Evolutionary conservation across 2,888 invertebrate genomes (phyloP).

Genomic region (Apodemia duryi): DNA sequence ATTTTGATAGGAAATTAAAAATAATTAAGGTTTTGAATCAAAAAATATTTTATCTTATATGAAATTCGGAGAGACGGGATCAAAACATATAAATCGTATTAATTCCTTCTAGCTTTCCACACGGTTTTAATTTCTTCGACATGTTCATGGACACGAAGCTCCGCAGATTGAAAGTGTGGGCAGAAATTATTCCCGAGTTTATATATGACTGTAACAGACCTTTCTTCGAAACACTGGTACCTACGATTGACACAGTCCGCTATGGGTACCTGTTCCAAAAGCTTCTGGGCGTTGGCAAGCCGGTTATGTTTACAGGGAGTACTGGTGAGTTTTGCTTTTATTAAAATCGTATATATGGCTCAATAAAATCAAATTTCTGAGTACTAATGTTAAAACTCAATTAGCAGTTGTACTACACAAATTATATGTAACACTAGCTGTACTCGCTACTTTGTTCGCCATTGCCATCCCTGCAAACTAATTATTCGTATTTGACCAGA

Average conservation of each 20-base stretch:
- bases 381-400: too few relatives aligned
- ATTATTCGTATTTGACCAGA: too few relatives aligned
- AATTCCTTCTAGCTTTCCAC: constrained; percentile 80
- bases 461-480: too few relatives aligned
- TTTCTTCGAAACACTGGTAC: constrained; percentile 94
- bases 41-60: too few relatives aligned
- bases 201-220: constrained; percentile 83
- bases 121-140: constrained; percentile 84
- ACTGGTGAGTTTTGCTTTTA: constrained; percentile 12
- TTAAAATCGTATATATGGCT: too few relatives aligned
- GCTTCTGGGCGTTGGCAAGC: constrained; percentile 84
- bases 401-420: too few relatives aligned
- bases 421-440: too few relatives aligned
- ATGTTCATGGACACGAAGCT: constrained; percentile 85
- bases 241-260: constrained; percentile 93
- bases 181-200: constrained; percentile 87
- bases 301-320: constrained; percentile 89
- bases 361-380: too few relatives aligned
- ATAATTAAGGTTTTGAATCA: too few relatives aligned
- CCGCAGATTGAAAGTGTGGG: constrained; percentile 87
- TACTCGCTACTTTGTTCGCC: too few relatives aligned
- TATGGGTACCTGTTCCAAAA: constrained; percentile 90
- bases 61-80: not conserved
- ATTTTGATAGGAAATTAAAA: too few relatives aligned
- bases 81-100: not conserved